Percentiles rank a stretch among this genome's conserved stretches.
Conservation (phyloP, 2,888 invertebrate species). For the Drosophila quinaria region DNA sequence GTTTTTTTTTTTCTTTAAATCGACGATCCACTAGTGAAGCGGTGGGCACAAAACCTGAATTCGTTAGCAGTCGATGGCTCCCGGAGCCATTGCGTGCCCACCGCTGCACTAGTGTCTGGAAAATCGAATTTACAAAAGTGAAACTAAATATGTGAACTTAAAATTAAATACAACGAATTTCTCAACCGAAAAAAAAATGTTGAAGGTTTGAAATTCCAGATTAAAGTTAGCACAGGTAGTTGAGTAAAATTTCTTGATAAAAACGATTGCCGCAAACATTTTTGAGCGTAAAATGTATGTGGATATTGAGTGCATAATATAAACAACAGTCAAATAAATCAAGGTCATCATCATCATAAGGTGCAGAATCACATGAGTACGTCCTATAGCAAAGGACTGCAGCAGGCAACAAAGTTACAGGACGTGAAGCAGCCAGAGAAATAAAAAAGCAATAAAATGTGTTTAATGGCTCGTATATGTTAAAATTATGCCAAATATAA, state of each 20-base stretch:
- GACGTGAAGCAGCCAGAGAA: background rate
- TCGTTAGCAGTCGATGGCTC: too few relatives aligned
- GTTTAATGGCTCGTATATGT: conserved; percentile 2
- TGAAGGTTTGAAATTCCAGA: background rate
- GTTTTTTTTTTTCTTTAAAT: too few relatives aligned
- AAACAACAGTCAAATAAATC: background rate
- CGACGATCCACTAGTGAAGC: too few relatives aligned
- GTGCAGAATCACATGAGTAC: background rate
- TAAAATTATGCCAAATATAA: conserved; percentile 1
- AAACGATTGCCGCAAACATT: background rate
- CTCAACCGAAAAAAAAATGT: background rate
- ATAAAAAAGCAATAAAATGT: conserved; percentile 18
- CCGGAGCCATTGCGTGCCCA: too few relatives aligned
- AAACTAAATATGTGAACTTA: too few relatives aligned
- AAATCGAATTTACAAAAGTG: too few relatives aligned
- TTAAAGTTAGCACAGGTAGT: background rate
- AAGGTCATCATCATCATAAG: background rate
- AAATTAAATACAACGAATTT: background rate
- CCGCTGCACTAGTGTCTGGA: too few relatives aligned
- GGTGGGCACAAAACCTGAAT: too few relatives aligned
- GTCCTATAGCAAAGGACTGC: background rate
- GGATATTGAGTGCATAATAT: background rate
- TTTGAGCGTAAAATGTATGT: background rate
- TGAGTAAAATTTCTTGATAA: background rate
- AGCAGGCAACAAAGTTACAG: background rate